Percentiles rank a stretch among this genome's conserved stretches.
These are phyloP conservation scores for Pipra filicauda DNA, from an alignment of 2,113 vertebrate species.

Conservation along the genomic window DNA sequence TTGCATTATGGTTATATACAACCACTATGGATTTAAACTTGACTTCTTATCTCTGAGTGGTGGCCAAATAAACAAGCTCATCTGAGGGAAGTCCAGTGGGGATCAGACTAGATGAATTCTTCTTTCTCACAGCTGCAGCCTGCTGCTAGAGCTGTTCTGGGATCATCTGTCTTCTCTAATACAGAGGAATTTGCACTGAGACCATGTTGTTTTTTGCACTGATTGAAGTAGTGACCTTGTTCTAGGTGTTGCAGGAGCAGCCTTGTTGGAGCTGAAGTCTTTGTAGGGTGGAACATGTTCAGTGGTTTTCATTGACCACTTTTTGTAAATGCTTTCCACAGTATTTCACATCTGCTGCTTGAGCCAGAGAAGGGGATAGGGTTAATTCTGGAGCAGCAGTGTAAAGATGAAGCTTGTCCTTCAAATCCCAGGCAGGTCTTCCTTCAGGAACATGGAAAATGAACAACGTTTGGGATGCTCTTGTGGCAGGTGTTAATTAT, in stretches of 20 bases:
- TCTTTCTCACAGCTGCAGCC: neutral
- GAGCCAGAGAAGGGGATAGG: neutral
- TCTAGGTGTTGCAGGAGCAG: neutral
- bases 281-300: accelerated
- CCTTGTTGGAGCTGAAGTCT: neutral
- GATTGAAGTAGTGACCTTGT: neutral
- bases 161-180: neutral
- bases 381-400: neutral
- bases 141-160: neutral
- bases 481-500: neutral
- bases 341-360: neutral
- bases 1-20: neutral
- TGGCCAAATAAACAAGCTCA: conserved; percentile 16
- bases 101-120: neutral
- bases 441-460: neutral
- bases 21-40: neutral
- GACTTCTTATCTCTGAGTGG: neutral
- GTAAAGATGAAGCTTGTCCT: neutral
- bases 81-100: neutral
- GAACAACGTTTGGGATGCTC: neutral
- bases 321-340: neutral
- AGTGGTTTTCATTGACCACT: neutral
- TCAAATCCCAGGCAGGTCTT: neutral
- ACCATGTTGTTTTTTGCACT: neutral
- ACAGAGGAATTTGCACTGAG: neutral